Conservation (phyloP, 2,888 invertebrate genomes). For the Alsophila aescularia region DNA sequence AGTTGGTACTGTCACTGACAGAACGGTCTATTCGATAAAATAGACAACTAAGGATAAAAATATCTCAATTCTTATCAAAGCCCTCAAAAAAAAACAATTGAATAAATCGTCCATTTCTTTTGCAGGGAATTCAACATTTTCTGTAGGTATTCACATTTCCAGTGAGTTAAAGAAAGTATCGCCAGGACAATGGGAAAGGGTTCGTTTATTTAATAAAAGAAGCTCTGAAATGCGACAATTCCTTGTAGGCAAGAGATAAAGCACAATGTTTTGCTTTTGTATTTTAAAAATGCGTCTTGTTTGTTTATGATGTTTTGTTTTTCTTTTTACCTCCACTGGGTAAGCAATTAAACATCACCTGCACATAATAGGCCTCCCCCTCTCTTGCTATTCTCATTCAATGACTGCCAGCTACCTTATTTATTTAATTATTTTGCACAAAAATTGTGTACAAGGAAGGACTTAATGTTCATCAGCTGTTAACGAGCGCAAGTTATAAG, state of each 20-base stretch:
- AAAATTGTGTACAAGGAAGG: no score
- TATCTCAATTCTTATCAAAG: conserved; percentile 10
- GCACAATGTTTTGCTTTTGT: conserved; percentile 7
- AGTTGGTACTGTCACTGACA: background rate
- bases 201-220: conserved; percentile 25
- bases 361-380: no score
- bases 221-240: conserved; percentile 14
- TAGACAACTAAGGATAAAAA: conserved; percentile 1
- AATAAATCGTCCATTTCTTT: conserved; percentile 26
- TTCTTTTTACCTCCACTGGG: no score
- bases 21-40: background rate
- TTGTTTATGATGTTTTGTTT: background rate
- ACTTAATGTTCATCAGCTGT: no score
- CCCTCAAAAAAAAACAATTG: conserved; percentile 23
- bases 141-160: conserved; percentile 16
- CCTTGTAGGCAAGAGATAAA: conserved; percentile 19
- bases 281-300: conserved; percentile 1
- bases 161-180: conserved; percentile 11
- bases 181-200: conserved; percentile 24
- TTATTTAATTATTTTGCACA: no score
- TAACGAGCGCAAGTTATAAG: no score
- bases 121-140: conserved; percentile 13
- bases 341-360: no score
- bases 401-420: no score
- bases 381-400: no score